Evolutionary conservation across 2,797 vertebrate species (phyloP), one percentile per base, ranked within the genome.

Genomic region (Hippoglossus hippoglossus): DNA sequence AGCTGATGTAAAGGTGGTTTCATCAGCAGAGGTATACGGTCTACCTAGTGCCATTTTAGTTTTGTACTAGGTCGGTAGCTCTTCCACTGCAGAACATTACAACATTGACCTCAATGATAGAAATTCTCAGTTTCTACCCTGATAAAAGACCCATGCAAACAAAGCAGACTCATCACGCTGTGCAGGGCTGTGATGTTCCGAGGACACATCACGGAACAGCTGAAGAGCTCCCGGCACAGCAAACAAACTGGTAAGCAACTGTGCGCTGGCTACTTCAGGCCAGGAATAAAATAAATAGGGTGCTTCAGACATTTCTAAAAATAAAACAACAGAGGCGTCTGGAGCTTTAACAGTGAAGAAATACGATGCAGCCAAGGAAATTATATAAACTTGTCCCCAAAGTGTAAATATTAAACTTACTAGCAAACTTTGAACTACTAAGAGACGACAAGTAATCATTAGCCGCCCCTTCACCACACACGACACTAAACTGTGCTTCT

Each of bases 241-340:
- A 66, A 67, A 85, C 60, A 77, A 64, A 81, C 67, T 24, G 36
- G 76, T 62, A 24, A 76, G 65, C 49, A 56, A 73, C 59, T 61
- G 65, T 58, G 58, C 19, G 58, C 21, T 13, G 56, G 36, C 51
- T 63, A 63, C 63, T 28, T 60, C 58, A 67, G 50, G 63, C 47
- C 46, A 7, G 21, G 18, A 73, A 68, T 49, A 62, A 85, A 87
- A 80, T 54, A 79, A 89, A 87, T 34, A 66, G 41, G 68, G 53
- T 6, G 55, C 53, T 63, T 73, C 50, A 70, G 66, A 75, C 53
- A 15, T 70, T 39, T 79, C 77, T 73, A 65, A 84, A 87, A 87
- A 84, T 79, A 84, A 44, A 73, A 49, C 50, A 3, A 41, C 21
- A n/a, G 3, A 51, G 10, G 60, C 39, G 57, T 61, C 51, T 26